phyloP scores from a whole-genome alignment of 2,113 vertebrate species.

The Alethe diademata region DNA sequence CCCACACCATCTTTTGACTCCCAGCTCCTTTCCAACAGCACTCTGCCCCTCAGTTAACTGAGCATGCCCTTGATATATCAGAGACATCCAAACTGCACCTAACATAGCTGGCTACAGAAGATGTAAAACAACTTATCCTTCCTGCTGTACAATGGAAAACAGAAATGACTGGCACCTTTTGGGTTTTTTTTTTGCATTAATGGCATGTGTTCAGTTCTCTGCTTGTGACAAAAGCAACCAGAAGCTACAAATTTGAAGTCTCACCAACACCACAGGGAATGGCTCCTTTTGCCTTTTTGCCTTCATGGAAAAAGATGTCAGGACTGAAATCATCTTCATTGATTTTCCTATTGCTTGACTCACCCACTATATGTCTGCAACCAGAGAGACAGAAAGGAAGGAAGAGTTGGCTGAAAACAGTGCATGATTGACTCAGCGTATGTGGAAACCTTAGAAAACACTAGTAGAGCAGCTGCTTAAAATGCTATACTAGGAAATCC shows the following conservation, averaged over 20 bases:
- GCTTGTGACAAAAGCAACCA: neutral
- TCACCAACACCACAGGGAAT: neutral
- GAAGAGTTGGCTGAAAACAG: neutral
- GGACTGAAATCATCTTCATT: neutral
- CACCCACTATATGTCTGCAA: neutral
- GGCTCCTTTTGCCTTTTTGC: neutral
- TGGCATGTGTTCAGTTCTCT: neutral
- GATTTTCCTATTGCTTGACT: neutral
- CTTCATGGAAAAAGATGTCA: neutral
- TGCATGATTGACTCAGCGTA: neutral
- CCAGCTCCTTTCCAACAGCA: neutral
- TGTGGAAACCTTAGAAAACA: neutral
- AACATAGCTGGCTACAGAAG: neutral
- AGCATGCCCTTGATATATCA: accelerated
- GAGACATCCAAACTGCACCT: neutral
- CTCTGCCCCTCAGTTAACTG: neutral
- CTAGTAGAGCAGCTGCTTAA: neutral
- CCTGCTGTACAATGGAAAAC: neutral
- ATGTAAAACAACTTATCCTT: neutral
- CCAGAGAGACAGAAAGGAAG: neutral
- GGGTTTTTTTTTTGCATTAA: neutral
- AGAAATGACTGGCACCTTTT: neutral
- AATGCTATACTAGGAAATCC: neutral
- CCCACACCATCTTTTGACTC: neutral
- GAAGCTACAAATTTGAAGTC: neutral